Evolutionary conservation across 2,888 invertebrate species (phyloP).

Genomic region (Melinopterus prodromus): DNA sequence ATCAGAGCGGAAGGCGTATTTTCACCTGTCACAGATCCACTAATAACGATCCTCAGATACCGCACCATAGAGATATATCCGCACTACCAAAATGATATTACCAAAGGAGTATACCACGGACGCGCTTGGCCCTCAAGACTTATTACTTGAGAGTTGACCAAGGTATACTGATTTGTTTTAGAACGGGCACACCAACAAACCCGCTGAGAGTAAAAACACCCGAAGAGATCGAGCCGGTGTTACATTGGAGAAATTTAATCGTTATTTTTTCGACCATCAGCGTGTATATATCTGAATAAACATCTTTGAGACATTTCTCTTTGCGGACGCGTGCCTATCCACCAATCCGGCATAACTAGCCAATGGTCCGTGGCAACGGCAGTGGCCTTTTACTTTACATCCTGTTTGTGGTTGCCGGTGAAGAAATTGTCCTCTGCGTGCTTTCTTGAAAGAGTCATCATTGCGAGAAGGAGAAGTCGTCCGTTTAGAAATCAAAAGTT

Average conservation of each 20-base stretch:
- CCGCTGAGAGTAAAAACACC: constrained; percentile 55
- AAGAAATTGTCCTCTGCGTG: background rate
- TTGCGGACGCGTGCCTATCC: constrained; percentile 6
- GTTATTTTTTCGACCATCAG: constrained; percentile 52
- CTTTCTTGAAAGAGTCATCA: constrained; percentile 42
- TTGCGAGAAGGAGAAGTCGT: constrained; percentile 43
- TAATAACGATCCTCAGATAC: constrained; percentile 35
- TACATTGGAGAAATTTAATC: constrained; percentile 56
- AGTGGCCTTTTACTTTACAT: constrained; percentile 33
- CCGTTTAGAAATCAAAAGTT: constrained; percentile 51
- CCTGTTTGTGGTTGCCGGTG: background rate
- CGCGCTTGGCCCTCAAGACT: background rate
- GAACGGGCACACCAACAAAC: constrained; percentile 33
- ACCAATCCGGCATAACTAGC: background rate
- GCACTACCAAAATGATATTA: background rate
- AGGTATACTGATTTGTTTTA: constrained; percentile 27
- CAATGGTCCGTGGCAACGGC: constrained; percentile 36
- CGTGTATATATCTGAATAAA: constrained; percentile 45
- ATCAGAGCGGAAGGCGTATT: constrained; percentile 53
- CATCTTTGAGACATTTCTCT: constrained; percentile 30
- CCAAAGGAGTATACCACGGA: too few relatives aligned
- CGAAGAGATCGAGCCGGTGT: constrained; percentile 45
- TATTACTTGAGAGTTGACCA: constrained; percentile 6
- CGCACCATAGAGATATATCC: constrained; percentile 5
- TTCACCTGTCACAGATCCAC: constrained; percentile 41